A percentile compares a stretch with the other conserved stretches of the same genome.
These are phyloP conservation scores for Dendrophyllia cribrosa DNA, from an alignment of 64 coral and sea anemone species.

Conservation along the genomic window DNA sequence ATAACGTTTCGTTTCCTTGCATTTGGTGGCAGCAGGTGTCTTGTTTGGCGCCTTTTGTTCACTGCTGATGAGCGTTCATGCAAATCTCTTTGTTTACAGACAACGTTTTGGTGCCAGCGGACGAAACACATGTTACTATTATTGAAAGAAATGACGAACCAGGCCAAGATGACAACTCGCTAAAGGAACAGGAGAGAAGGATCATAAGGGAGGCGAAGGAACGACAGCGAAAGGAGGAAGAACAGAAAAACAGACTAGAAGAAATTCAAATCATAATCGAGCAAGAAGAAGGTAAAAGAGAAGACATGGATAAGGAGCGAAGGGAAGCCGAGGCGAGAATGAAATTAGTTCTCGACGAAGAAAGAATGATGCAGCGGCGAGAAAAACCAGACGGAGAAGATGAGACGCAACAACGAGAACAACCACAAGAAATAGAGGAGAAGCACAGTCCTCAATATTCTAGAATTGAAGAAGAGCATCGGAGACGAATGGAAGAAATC, in stretches of 20 bases:
- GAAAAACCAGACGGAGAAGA: conserved; percentile 48
- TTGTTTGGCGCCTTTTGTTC: background rate
- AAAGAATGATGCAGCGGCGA: conserved; percentile 2
- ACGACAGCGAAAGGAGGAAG: conserved; percentile 36
- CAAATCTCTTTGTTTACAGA: conserved; percentile 61
- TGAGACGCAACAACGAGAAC: background rate
- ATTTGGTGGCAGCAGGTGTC: conserved; percentile 36
- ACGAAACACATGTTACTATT: background rate
- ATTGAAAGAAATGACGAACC: background rate
- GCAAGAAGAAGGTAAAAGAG: conserved; percentile 15
- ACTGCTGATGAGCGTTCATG: background rate
- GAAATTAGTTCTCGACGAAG: conserved; percentile 13
- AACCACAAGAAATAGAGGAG: background rate
- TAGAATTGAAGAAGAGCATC: conserved; percentile 50
- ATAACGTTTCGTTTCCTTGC: background rate
- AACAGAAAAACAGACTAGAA: conserved; percentile 24
- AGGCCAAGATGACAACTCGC: background rate
- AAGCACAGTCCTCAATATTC: background rate
- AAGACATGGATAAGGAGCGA: conserved; percentile 31
- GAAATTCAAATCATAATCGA: conserved; percentile 41
- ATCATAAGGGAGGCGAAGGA: conserved; percentile 16
- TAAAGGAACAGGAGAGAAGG: conserved; percentile 33
- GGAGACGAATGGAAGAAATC: conserved; percentile 10
- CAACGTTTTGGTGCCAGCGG: conserved; percentile 18
- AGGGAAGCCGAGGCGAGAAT: conserved; percentile 7